Percentiles rank a stretch among this genome's conserved stretches.
phyloP scores from a whole-genome alignment of 2,888 invertebrate species.

The Drosophila subquinaria region DNA sequence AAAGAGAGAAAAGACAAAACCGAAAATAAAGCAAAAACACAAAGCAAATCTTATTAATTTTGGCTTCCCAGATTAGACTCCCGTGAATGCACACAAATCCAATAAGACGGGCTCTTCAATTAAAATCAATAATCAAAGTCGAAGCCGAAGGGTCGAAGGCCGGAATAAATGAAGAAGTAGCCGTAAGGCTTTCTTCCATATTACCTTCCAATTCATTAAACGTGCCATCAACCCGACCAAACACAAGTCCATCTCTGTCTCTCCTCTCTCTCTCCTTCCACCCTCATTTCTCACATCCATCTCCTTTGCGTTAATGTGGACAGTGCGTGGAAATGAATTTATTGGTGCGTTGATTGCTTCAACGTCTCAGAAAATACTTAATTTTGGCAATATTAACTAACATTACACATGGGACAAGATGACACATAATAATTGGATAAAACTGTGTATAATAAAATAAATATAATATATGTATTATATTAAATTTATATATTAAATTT shows the following conservation, averaged over 20 bases:
- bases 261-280: not conserved
- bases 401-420: not conserved
- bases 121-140: constrained; percentile 72
- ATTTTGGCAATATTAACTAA: not conserved
- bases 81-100: constrained; percentile 67
- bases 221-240: constrained; percentile 58
- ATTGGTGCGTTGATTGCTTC: constrained; percentile 30
- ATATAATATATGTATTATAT: not conserved
- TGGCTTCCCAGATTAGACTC: constrained; percentile 44
- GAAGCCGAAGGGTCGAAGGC: constrained; percentile 36
- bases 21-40: constrained; percentile 20
- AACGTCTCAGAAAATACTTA: constrained; percentile 38
- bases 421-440: not conserved
- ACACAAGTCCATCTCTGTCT: constrained; percentile 1
- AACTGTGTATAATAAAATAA: not conserved
- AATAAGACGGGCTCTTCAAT: constrained; percentile 64
- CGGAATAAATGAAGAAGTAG: constrained; percentile 73
- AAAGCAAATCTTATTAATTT: constrained; percentile 75
- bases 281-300: not conserved
- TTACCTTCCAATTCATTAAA: constrained; percentile 81
- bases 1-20: constrained; percentile 17
- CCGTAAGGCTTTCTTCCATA: constrained; percentile 75
- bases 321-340: constrained; percentile 19
- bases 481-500: too few relatives aligned
- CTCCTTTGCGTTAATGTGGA: constrained; percentile 46